Evolutionary conservation across 2,888 invertebrate genomes (phyloP).

Genomic region (Microplitis deprimator): DNA sequence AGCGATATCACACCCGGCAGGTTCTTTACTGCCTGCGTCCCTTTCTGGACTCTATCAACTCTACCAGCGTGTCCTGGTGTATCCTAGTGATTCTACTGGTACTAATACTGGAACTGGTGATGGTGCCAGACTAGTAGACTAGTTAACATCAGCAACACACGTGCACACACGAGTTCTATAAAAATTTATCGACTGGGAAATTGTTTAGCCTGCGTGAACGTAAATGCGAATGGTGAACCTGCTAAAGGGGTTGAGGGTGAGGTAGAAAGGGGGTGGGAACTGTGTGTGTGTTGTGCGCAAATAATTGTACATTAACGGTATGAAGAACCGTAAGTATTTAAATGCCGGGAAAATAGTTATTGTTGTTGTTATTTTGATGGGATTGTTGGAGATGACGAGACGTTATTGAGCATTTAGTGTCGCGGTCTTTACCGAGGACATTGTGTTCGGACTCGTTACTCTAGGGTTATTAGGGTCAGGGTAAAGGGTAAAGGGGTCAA

Average conservation of each 20-base stretch:
- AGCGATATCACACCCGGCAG: neutral
- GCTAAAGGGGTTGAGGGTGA: too few species aligned
- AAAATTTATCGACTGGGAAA: constrained; percentile 72
- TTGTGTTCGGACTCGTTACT: neutral
- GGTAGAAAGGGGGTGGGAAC: too few species aligned
- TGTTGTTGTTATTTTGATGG: neutral
- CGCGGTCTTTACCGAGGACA: neutral
- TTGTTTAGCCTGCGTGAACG: constrained; percentile 65
- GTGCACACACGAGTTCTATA: constrained; percentile 57
- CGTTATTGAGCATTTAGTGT: neutral
- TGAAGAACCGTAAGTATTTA: neutral
- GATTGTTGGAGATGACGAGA: neutral
- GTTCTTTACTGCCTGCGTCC: constrained; percentile 6
- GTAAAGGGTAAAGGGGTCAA: too few species aligned
- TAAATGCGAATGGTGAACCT: constrained; percentile 43
- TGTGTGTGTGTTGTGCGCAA: neutral
- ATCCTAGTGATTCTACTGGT: too few species aligned
- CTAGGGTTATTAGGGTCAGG: neutral
- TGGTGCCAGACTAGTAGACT: neutral
- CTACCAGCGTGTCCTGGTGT: too few species aligned
- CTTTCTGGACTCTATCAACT: neutral
- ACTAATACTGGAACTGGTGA: too few species aligned
- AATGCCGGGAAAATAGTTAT: neutral
- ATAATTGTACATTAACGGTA: neutral
- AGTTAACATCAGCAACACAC: neutral